Percentiles rank a stretch among this genome's conserved stretches.
Conservation (phyloP, 53 echinoderm and acorn worm genomes). For the Holothuria leucospilota region DNA sequence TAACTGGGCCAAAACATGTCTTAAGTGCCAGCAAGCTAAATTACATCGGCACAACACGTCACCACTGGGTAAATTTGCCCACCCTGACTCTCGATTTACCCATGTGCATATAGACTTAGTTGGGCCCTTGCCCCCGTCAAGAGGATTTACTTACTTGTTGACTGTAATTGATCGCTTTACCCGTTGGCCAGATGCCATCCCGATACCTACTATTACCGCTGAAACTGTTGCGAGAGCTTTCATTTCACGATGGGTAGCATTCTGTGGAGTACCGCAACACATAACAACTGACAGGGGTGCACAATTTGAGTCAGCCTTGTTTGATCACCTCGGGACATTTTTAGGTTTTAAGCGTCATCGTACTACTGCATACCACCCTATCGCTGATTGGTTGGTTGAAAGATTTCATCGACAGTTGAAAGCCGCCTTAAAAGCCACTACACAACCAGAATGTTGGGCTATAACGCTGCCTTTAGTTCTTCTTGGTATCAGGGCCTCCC, state of each 20-base stretch:
- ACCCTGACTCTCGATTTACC: constrained; percentile 57
- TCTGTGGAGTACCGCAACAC: constrained; percentile 51
- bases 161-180: constrained; percentile 65
- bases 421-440: constrained; percentile 56
- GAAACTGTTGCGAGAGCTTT: no score
- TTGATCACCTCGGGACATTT: constrained; percentile 27
- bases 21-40: constrained; percentile 65
- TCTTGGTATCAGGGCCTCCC: constrained; percentile 48
- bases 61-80: constrained; percentile 46
- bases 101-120: constrained; percentile 72
- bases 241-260: constrained; percentile 54
- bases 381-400: constrained; percentile 62
- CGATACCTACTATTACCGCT: constrained; percentile 63
- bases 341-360: constrained; percentile 56
- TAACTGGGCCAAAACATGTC: constrained; percentile 60
- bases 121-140: constrained; percentile 61
- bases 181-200: constrained; percentile 71
- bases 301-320: no score
- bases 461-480: constrained; percentile 52
- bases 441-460: constrained; percentile 52
- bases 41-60: constrained; percentile 62
- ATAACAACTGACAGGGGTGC: constrained; percentile 75
- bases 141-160: constrained; percentile 50
- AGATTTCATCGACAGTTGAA: constrained; percentile 67
- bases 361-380: constrained; percentile 70